Evolutionary conservation across 2,797 vertebrate genomes (phyloP).

Genomic region (Clangula hyemalis): DNA sequence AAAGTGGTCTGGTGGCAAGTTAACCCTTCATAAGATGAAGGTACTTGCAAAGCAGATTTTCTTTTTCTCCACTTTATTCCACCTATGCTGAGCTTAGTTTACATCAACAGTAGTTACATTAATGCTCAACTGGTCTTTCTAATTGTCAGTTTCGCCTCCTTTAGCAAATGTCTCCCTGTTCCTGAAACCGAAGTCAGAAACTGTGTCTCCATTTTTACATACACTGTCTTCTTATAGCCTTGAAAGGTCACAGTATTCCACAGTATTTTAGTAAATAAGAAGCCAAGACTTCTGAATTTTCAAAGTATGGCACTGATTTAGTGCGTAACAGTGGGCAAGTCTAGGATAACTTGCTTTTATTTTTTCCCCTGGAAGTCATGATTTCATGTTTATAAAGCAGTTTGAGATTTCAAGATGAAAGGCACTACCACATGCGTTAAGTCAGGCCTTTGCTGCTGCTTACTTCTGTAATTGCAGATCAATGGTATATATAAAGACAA

Average conservation of each 20-base stretch:
- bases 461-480: neutral
- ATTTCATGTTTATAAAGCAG: neutral
- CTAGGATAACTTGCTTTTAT: neutral
- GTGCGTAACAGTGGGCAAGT: neutral
- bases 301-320: neutral
- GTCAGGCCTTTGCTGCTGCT: neutral
- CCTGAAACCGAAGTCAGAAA: neutral
- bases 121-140: neutral
- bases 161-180: neutral
- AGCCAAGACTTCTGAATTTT: neutral
- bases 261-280: neutral
- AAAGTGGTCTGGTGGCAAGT: neutral
- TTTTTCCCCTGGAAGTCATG: neutral
- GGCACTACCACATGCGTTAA: neutral
- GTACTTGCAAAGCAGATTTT: neutral
- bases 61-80: neutral
- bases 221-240: neutral
- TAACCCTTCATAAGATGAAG: conserved; percentile 1
- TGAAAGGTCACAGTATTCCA: neutral
- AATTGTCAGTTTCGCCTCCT: neutral
- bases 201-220: neutral
- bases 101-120: neutral
- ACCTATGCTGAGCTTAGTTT: neutral
- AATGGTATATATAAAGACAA: neutral
- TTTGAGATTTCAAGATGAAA: neutral